Evolutionary conservation across 2,113 vertebrate species (phyloP), one percentile per base, ranked within the genome.

Genomic region (Indri indri): DNA sequence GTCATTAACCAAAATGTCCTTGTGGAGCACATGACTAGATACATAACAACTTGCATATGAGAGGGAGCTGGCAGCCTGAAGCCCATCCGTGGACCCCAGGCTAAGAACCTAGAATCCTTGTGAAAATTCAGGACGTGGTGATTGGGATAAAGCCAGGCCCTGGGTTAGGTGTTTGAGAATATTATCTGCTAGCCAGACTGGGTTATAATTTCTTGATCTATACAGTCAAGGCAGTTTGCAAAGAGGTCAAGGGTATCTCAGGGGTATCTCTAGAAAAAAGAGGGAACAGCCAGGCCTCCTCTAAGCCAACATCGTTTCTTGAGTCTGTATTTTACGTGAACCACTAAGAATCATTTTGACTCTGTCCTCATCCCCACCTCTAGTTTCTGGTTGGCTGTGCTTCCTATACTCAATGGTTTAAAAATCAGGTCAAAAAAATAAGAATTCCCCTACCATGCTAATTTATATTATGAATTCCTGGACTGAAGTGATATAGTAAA

Each of bases 391-490:
- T 66, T 95, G 25, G 76, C 86, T 89, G 16, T 76, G 54, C 81
- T 92, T 88, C 81, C 63, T 87, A 81, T 20, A 79, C n/a, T 94
- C 71, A 40, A 0, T 66, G 47, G 79, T 63, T 96, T 97, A 92
- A 92, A 95, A 92, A 34, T 84, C 18, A 11, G 50, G 74, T 96
- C 32, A 95, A 47, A 79, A 54, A 82, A 82, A 89, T 88, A 52
- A 95, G 27, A 34, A 20, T 86, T 91, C 73, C 18, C 50, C 80
- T 86, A 91, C 91, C 23, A 42, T 52, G 6, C 52, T 86, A 18
- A 84, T 73, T 93, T 80, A 76, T 90, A 30, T 88, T 93, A n/a
- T 91, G 34, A 95, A 84, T 76, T 95, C 32, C 42, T 94, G 6
- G 40, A 76, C 37, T 91, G 45, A 95, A 77, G n/a, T 88, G 16